phyloP scores from a whole-genome alignment of 2,113 vertebrate genomes.

The Sinosuthora webbiana region DNA sequence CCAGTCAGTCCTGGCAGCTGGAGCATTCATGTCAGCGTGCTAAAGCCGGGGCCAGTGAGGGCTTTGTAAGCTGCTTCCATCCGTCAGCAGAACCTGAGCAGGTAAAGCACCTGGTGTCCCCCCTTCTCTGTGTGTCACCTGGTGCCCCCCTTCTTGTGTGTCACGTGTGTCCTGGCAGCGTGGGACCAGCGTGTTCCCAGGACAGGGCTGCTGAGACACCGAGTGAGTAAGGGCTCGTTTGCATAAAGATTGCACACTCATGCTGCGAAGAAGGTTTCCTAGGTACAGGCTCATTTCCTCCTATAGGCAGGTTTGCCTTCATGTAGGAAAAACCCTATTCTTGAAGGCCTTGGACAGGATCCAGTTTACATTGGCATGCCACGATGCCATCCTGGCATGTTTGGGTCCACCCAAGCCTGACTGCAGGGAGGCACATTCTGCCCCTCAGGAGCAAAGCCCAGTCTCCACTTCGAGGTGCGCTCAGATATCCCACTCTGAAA shows the following conservation, averaged over 20 bases:
- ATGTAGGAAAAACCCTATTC: not conserved
- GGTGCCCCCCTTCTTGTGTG: rapidly evolving
- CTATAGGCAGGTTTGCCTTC: not conserved
- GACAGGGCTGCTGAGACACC: not conserved
- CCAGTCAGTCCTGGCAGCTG: not conserved
- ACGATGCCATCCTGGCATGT: not conserved
- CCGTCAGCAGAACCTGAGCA: rapidly evolving
- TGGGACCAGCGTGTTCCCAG: not conserved
- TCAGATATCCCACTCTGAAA: not conserved
- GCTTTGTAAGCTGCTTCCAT: not conserved
- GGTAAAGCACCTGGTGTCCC: not conserved
- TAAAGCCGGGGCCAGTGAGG: not conserved
- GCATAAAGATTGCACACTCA: not conserved
- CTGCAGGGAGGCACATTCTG: not conserved
- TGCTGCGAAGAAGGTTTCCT: not conserved
- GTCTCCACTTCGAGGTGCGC: not conserved
- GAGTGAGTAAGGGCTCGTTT: not conserved
- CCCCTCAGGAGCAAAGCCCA: not conserved
- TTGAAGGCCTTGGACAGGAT: not conserved
- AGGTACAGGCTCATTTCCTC: not conserved
- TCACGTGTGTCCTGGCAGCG: rapidly evolving
- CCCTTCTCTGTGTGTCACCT: rapidly evolving
- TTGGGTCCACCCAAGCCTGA: not conserved
- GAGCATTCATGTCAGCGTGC: rapidly evolving
- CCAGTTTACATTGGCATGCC: not conserved